Percentiles rank a stretch among this genome's conserved stretches.
Evolutionary conservation across 2,113 vertebrate genomes (phyloP).

Genomic region (Rhinoderma darwinii): DNA sequence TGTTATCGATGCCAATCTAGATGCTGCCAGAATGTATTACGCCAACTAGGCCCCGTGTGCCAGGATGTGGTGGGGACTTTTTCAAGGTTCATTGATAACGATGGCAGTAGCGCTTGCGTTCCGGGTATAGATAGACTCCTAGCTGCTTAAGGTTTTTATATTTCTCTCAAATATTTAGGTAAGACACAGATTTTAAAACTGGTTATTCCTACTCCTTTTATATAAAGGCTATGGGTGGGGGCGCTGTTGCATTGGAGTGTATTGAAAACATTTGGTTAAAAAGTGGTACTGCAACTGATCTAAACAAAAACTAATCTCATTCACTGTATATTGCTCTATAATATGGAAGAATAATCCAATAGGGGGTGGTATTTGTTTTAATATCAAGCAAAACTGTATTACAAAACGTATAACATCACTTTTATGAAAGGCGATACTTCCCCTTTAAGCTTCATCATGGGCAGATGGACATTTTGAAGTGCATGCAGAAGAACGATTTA

Average conservation of each 20-base stretch:
- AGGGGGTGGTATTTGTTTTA: too few species aligned
- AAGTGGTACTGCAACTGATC: not conserved
- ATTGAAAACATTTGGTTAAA: not conserved
- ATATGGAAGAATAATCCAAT: too few species aligned
- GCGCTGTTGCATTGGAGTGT: not conserved
- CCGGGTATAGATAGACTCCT: not conserved
- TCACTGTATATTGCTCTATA: too few species aligned
- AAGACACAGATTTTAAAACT: too few species aligned
- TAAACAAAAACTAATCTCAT: not conserved
- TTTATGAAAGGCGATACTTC: not conserved
- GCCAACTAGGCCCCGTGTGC: not conserved
- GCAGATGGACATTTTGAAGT: not conserved
- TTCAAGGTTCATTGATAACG: not conserved
- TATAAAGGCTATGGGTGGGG: not conserved
- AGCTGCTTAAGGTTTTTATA: too few species aligned
- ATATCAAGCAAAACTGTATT: too few species aligned
- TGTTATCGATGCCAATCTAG: not conserved
- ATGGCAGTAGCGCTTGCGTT: not conserved
- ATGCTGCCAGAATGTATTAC: not conserved
- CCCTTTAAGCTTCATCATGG: not conserved
- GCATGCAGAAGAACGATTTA: not conserved
- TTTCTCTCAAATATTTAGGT: too few species aligned
- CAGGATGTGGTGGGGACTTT: constrained; percentile 21
- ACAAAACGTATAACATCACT: not conserved
- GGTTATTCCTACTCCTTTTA: too few species aligned